A percentile compares a stretch with the other conserved stretches of the same genome.
Conservation (phyloP, 2,113 vertebrate species). For the Boulengeromyrus knoepffleri region DNA sequence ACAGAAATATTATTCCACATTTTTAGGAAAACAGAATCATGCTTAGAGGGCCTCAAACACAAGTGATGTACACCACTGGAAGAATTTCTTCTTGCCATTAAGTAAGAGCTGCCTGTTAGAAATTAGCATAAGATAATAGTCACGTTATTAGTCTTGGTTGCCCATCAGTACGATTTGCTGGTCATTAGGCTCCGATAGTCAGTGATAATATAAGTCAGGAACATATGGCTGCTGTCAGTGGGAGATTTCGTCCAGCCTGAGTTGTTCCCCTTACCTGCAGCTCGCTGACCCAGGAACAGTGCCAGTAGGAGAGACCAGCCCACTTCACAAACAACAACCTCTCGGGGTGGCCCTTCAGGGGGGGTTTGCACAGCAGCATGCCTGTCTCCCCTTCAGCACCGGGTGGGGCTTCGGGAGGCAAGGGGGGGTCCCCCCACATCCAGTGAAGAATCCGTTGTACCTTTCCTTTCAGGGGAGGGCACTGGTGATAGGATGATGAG, state of each 20-base stretch:
- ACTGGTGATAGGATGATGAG: constrained; percentile 53
- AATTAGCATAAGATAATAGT: neutral
- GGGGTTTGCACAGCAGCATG: constrained; percentile 58
- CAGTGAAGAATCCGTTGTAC: constrained; percentile 96
- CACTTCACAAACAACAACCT: constrained; percentile 95
- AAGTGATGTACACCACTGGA: neutral
- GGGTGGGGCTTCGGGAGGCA: constrained; percentile 50
- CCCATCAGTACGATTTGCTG: neutral
- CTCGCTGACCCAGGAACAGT: constrained; percentile 97
- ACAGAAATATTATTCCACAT: neutral
- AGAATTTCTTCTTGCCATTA: neutral
- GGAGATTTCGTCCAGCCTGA: neutral
- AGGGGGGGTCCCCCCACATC: constrained; percentile 81
- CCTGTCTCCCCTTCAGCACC: constrained; percentile 45
- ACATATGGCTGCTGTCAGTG: neutral
- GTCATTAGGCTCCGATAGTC: neutral
- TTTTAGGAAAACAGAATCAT: neutral
- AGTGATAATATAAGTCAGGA: neutral
- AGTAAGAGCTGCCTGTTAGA: neutral
- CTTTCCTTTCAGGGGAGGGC: constrained; percentile 93
- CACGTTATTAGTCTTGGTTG: neutral
- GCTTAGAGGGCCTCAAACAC: neutral
- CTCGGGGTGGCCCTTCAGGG: constrained; percentile 81
- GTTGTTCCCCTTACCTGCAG: constrained; percentile 74
- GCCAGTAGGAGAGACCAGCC: constrained; percentile 93